Evolutionary conservation across 2,113 vertebrate genomes (phyloP).

Genomic region (Thunnus thynnus): DNA sequence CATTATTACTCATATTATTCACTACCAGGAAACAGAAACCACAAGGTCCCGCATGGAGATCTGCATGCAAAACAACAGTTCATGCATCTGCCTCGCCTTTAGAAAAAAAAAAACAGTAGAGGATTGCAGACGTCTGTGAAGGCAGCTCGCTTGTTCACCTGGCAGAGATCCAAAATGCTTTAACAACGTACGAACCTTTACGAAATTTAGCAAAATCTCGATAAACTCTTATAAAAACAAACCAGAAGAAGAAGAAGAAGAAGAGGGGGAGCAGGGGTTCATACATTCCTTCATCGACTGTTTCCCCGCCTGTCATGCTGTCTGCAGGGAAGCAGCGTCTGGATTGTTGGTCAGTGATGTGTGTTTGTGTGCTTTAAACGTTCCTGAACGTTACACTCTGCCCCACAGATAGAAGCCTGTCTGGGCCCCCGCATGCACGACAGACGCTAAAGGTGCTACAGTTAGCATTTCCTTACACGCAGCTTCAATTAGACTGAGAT

Average conservation of each 20-base stretch:
- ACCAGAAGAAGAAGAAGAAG: constrained; percentile 59
- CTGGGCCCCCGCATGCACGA: constrained; percentile 89
- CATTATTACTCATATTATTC: constrained; percentile 55
- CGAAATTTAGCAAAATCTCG: constrained; percentile 96
- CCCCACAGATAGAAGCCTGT: no score
- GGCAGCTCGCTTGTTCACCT: constrained; percentile 78
- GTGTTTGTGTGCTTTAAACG: constrained; percentile 53
- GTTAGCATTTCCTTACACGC: constrained; percentile 9
- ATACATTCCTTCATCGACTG: constrained; percentile 79
- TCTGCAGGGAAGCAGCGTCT: constrained; percentile 85
- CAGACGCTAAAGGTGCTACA: constrained; percentile 63
- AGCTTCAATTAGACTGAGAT: background rate
- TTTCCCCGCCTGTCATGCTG: constrained; percentile 88
- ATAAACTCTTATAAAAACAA: constrained; percentile 94
- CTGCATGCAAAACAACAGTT: constrained; percentile 95
- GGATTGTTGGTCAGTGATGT: constrained; percentile 45
- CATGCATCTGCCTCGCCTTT: constrained; percentile 89
- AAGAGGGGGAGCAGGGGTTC: background rate
- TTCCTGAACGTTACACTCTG: constrained; percentile 81
- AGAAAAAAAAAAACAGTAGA: constrained; percentile 73
- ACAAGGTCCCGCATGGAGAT: constrained; percentile 85
- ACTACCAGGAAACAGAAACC: constrained; percentile 82
- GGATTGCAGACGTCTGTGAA: no score
- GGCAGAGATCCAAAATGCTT: constrained; percentile 92
- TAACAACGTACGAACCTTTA: constrained; percentile 92